Evolutionary conservation across 92 coral and sea anemone genomes (phyloP).

Genomic region (Palythoa grandiflora): DNA sequence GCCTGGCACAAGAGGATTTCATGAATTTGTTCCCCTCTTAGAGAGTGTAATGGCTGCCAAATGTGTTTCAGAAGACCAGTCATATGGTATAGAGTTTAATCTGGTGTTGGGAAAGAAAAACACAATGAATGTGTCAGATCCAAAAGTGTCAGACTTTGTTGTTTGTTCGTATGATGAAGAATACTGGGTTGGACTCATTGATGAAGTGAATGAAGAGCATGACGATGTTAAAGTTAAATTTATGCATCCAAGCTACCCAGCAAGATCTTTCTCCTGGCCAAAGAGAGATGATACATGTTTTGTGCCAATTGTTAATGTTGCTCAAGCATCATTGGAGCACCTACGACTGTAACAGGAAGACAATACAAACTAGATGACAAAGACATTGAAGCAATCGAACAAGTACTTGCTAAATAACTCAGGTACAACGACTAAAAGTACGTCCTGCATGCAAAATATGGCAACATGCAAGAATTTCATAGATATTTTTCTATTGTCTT

Average conservation of each 20-base stretch:
- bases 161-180: conserved; percentile 47
- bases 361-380: no score
- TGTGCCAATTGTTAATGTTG: conserved; percentile 24
- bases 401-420: not conserved
- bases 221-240: conserved; percentile 49
- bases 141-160: conserved; percentile 41
- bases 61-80: not conserved
- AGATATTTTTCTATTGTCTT: conserved; percentile 36
- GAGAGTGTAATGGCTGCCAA: not conserved
- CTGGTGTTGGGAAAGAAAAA: conserved; percentile 33
- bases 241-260: conserved; percentile 60
- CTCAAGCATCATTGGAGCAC: no score
- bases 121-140: not conserved
- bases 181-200: conserved; percentile 22
- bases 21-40: not conserved
- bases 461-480: conserved; percentile 23
- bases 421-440: not conserved
- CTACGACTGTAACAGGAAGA: no score
- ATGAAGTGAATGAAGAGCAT: conserved; percentile 45
- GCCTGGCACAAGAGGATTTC: not conserved
- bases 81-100: conserved; percentile 19
- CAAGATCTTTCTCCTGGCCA: conserved; percentile 51
- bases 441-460: not conserved
- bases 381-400: no score
- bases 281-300: conserved; percentile 32